A percentile compares a stretch with the other conserved stretches of the same genome.
Evolutionary conservation across 2,888 invertebrate genomes (phyloP).

Genomic region (Argyra leucocephala): DNA sequence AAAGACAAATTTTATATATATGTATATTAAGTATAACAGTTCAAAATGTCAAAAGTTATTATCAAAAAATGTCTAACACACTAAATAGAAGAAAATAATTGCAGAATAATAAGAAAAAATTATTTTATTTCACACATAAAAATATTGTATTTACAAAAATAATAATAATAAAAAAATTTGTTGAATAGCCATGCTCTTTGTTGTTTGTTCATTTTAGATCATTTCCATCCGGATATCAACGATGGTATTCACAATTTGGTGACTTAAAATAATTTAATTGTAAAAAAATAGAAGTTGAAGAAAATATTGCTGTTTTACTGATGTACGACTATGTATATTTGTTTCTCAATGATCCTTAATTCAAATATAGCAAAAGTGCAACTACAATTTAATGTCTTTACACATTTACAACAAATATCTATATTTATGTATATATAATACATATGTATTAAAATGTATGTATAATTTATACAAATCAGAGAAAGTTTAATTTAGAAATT

Average conservation of each 20-base stretch:
- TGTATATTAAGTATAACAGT: neutral
- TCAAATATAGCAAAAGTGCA: constrained; percentile 12
- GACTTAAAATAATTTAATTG: neutral
- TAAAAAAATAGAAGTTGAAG: neutral
- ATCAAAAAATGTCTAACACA: neutral
- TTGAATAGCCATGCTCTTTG: neutral
- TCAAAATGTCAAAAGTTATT: neutral
- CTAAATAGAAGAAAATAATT: neutral
- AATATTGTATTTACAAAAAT: neutral
- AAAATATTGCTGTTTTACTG: neutral
- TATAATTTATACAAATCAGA: neutral
- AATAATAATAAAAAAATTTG: too few species aligned
- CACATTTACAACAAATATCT: neutral
- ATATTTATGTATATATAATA: neutral
- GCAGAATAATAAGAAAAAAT: neutral
- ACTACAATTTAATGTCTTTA: constrained; percentile 7
- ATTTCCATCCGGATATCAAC: neutral
- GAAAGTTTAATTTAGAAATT: neutral
- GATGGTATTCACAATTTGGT: neutral
- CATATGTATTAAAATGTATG: neutral
- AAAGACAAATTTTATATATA: too few species aligned
- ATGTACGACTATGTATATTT: neutral
- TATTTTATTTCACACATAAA: neutral
- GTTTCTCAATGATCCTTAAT: neutral
- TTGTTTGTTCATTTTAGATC: neutral